phyloP scores from a whole-genome alignment of 2,113 vertebrate genomes.

The Bubo scandiacus region DNA sequence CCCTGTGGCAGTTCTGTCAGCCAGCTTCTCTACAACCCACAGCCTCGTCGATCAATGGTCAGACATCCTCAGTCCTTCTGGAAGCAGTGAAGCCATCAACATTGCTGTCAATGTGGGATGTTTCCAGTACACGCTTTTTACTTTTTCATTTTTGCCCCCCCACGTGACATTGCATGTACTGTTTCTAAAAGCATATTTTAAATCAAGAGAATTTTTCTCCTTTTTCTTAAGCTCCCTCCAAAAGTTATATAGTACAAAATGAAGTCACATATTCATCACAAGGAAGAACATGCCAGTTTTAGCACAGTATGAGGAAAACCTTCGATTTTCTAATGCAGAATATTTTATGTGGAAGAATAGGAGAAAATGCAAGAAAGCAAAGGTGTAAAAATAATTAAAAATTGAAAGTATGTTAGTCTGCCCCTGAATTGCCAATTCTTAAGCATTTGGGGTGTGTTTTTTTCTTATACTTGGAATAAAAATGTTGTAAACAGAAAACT shows the following conservation, averaged over 20 bases:
- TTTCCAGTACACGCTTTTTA: neutral
- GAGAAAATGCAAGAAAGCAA: neutral
- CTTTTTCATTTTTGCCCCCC: no score
- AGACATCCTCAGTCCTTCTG: neutral
- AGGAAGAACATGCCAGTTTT: neutral
- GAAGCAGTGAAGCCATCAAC: neutral
- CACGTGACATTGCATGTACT: neutral
- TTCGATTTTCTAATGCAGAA: accelerated
- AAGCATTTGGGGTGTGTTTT: neutral
- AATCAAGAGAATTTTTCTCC: neutral
- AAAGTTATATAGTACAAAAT: neutral
- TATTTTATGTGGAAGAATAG: neutral
- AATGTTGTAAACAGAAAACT: neutral
- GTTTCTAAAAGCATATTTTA: neutral
- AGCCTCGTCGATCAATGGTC: neutral
- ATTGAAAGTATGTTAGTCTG: neutral
- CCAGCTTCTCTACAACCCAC: neutral
- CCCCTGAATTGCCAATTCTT: neutral
- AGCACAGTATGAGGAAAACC: neutral
- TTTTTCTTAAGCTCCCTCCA: neutral
- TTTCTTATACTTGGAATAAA: neutral
- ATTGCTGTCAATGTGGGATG: neutral
- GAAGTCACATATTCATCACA: neutral
- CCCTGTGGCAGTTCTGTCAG: accelerated
- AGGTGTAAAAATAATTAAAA: neutral